Base-by-base conservation (phyloP, 2,113 vertebrate genomes). In the Symphodus melops region DNA sequence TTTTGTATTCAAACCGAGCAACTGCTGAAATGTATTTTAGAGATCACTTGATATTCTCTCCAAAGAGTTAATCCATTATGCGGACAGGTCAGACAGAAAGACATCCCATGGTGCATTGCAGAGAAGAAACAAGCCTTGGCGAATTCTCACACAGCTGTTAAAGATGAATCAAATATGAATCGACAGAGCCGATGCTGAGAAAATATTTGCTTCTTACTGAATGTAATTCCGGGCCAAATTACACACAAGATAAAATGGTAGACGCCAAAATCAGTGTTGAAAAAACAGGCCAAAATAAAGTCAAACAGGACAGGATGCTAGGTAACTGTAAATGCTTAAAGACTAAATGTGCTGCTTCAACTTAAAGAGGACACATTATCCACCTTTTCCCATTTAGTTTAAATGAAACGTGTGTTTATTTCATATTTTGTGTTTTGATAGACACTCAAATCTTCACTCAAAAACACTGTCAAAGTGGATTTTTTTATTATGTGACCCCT, bases 131-230 rank as follows among this genome's bases (percentile, higher is more conserved):
- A 65, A 72, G 46, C 65, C 48, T 20, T 37, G 48, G 36, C 59
- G 67, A 59, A 75, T 73, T 66, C 59, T 58, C 51, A 11, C 59
- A 68, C 77, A 88, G 75, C 74, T 68, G 65, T 68, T 58, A 58
- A 36, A 37, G 60, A 68, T 64, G 72, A 79, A 79, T 60, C n/a
- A 44, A 74, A 83, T 69, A 39, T 57, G 77, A 57, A 44, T 70
- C 75, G 58, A 84, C 58, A 23, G 37, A 68, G 23, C 25, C 4
- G 1, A 17, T 44, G 42, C 12, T 37, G 11, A 17, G 21, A 41
- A 60, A 41, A 54, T 28, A 14, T 16, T 48, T 20, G 54, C 21
- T 19, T 60, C 55, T 7, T 16, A 48, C 17, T n/a, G 7, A 51
- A 21, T 46, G n/a, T 19, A 21, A 44, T 16, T 44, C 42, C 1